Evolutionary conservation across 2,888 invertebrate genomes (phyloP).

Genomic region (Candidula unifasciata): DNA sequence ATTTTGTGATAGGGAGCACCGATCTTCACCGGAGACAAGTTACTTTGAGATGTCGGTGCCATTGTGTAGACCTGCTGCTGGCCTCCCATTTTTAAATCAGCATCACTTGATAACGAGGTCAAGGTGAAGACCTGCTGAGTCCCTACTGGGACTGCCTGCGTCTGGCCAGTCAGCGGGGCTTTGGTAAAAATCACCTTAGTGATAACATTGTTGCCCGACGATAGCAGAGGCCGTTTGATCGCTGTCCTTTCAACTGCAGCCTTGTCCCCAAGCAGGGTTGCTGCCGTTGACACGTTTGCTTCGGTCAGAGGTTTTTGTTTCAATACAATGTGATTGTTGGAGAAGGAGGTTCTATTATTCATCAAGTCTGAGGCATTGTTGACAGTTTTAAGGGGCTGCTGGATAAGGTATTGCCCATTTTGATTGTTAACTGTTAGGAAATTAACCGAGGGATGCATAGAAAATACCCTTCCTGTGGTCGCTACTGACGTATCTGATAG

Average conservation of each 20-base stretch:
- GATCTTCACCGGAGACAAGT: slow-evolving; percentile 70
- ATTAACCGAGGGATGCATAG: slow-evolving; percentile 17
- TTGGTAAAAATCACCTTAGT: slow-evolving; percentile 77
- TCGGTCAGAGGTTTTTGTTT: slow-evolving; percentile 32
- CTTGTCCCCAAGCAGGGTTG: slow-evolving; percentile 41
- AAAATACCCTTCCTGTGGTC: background rate
- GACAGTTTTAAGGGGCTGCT: slow-evolving; percentile 40
- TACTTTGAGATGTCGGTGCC: slow-evolving; percentile 82
- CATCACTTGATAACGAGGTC: slow-evolving; percentile 52
- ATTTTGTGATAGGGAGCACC: slow-evolving; percentile 67
- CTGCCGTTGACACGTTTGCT: slow-evolving; percentile 7
- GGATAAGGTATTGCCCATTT: slow-evolving; percentile 47
- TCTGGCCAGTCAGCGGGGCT: slow-evolving; percentile 71
- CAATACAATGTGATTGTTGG: slow-evolving; percentile 49
- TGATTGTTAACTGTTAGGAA: slow-evolving; percentile 39
- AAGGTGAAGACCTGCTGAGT: slow-evolving; percentile 38
- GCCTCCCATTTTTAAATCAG: slow-evolving; percentile 33
- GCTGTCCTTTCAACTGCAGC: slow-evolving; percentile 50
- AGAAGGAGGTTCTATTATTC: slow-evolving; percentile 10
- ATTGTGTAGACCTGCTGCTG: slow-evolving; percentile 72
- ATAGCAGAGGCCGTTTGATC: slow-evolving; percentile 55
- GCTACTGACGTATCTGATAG: slow-evolving; percentile 1
- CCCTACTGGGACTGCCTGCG: slow-evolving; percentile 65
- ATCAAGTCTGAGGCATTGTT: slow-evolving; percentile 32
- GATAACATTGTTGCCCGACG: slow-evolving; percentile 64